These are phyloP conservation scores for Scophthalmus maximus DNA, from an alignment of 2,113 vertebrate genomes.

Conservation along the genomic window DNA sequence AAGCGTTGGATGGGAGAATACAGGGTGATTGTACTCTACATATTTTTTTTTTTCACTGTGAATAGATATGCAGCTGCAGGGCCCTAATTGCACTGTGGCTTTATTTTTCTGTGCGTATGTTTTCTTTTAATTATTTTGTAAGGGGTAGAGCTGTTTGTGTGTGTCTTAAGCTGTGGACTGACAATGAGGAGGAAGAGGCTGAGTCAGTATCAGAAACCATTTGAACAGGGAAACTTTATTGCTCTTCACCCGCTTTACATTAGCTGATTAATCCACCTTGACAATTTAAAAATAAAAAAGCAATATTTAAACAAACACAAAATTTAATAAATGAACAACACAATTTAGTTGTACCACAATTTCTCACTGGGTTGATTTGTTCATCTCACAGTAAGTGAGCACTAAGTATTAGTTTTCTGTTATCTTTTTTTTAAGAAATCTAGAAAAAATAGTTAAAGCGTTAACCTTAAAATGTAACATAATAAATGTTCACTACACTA, in stretches of 20 bases:
- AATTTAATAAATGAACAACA: not conserved
- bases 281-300: not conserved
- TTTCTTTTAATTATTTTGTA: not conserved
- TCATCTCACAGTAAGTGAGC: not conserved
- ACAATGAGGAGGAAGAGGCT: slow-evolving; percentile 34
- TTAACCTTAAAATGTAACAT: too few species aligned
- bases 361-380: not conserved
- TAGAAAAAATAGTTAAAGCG: not conserved
- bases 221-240: not conserved
- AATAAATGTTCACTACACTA: not conserved
- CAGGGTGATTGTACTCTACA: slow-evolving; percentile 38
- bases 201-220: slow-evolving; percentile 21
- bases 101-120: slow-evolving; percentile 29
- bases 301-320: not conserved
- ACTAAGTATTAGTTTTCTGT: not conserved
- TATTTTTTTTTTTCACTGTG: slow-evolving; percentile 64
- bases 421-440: not conserved
- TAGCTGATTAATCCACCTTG: not conserved
- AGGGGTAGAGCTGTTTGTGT: slow-evolving; percentile 21
- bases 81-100: slow-evolving; percentile 49
- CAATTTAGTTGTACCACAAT: not conserved
- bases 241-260: slow-evolving; percentile 1
- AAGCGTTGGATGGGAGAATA: slow-evolving; percentile 45
- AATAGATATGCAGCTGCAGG: slow-evolving; percentile 65
- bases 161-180: slow-evolving; percentile 35